Evolutionary conservation across 2,113 vertebrate genomes (phyloP).

Genomic region (Rattus rattus): DNA sequence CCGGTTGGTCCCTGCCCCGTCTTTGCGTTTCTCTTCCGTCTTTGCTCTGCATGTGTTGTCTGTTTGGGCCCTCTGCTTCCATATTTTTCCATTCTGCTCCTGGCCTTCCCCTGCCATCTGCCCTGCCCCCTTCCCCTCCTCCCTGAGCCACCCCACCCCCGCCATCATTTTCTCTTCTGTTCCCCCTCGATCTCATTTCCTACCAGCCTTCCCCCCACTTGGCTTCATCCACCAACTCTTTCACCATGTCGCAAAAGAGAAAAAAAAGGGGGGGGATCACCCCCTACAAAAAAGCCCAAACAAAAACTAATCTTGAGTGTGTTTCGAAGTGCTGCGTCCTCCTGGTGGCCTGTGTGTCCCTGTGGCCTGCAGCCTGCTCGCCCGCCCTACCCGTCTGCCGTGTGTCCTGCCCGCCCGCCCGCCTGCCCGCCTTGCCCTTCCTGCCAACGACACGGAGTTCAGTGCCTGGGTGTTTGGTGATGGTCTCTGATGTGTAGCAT

Average conservation of each 20-base stretch:
- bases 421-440: slow-evolving; percentile 71
- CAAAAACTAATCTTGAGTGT: slow-evolving; percentile 88
- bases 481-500: slow-evolving; percentile 96
- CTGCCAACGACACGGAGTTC: slow-evolving; percentile 86
- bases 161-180: slow-evolving; percentile 54
- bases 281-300: slow-evolving; percentile 82
- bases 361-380: slow-evolving; percentile 90
- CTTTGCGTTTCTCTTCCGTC: slow-evolving; percentile 68
- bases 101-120: slow-evolving; percentile 56
- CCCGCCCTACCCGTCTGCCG: slow-evolving; percentile 86
- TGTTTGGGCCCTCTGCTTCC: neutral
- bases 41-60: neutral
- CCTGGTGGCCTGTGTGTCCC: slow-evolving; percentile 95
- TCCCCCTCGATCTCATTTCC: slow-evolving; percentile 29
- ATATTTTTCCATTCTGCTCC: neutral
- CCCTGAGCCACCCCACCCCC: slow-evolving; percentile 54
- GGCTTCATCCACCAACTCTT: slow-evolving; percentile 76
- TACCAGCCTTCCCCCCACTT: neutral
- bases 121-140: slow-evolving; percentile 25
- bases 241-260: slow-evolving; percentile 88
- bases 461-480: slow-evolving; percentile 98
- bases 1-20: slow-evolving; percentile 72
- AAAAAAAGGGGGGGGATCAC: slow-evolving; percentile 8
- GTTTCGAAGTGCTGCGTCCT: slow-evolving; percentile 93
- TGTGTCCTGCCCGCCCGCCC: slow-evolving; percentile 90